Base-by-base conservation (phyloP, 2,888 invertebrate genomes). In the Thecophora atra region DNA sequence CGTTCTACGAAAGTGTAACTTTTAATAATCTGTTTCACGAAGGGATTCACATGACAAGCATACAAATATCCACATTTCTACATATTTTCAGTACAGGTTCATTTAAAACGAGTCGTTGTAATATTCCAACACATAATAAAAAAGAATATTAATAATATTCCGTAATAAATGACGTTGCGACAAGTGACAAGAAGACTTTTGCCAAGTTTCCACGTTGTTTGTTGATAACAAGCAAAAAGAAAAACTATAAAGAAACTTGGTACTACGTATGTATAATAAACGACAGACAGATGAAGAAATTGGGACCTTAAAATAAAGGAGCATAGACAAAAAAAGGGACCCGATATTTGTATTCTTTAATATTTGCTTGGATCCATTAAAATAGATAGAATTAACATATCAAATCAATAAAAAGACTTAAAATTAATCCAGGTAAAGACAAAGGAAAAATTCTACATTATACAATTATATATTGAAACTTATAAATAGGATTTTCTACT, bases 61-160 rank as follows among this genome's bases (percentile, higher is more conserved):
- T n/a, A n/a, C n/a, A n/a, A n/a, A n/a, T n/a, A n/a, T n/a, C n/a
- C n/a, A n/a, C n/a, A n/a, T n/a, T n/a, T n/a, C n/a, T n/a, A n/a
- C n/a, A n/a, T n/a, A n/a, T n/a, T n/a, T n/a, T 58, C 11, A 15
- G 24, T 11, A 15, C 47, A 64, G 44, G 24, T 24, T 64, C 3
- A 68, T 68, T 42, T 68, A 56, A 67, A 67, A 3, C 3, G 7
- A n/a, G 21, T 68, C 56, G 56, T 44, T 68, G 56, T 42, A 28
- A n/a, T n/a, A n/a, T n/a, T n/a, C n/a, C n/a, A n/a, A 65, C 21
- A 52, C n/a, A 52, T 66, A 47, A 42, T 58, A 56, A 58, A 58
- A 58, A 68, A 58, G 44, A 26, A 30, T 24, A 37, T 58, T 68
- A 68, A 68, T 30, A 42, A 30, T 26, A 58, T 42, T 24, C 58